Percentiles rank a stretch among this genome's conserved stretches.
Evolutionary conservation across 2,113 vertebrate species (phyloP).

Genomic region (Lophochroa leadbeateri): DNA sequence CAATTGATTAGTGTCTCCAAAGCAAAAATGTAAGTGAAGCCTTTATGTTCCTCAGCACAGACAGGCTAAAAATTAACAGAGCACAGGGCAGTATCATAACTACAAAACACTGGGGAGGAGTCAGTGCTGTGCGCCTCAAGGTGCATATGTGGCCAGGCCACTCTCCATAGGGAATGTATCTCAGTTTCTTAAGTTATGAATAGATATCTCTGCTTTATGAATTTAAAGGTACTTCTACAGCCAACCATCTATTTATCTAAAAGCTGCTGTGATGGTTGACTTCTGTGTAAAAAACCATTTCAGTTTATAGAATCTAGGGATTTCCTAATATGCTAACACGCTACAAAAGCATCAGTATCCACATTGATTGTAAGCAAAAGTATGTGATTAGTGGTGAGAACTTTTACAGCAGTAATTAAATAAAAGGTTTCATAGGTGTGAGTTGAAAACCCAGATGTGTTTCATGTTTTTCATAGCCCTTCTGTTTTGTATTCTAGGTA

Average conservation of each 20-base stretch:
- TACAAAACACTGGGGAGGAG: neutral
- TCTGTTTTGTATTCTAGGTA: constrained; percentile 67
- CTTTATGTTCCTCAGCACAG: neutral
- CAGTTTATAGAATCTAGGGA: neutral
- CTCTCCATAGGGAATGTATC: neutral
- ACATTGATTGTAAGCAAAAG: neutral
- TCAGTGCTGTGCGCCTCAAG: neutral
- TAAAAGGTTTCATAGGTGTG: neutral
- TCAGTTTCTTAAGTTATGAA: neutral
- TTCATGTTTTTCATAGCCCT: neutral
- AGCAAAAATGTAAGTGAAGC: neutral
- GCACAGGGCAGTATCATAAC: neutral
- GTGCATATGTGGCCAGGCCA: neutral
- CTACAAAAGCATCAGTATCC: neutral
- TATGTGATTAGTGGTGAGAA: neutral
- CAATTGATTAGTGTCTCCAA: neutral
- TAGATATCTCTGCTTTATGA: neutral
- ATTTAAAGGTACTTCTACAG: neutral
- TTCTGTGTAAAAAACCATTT: neutral
- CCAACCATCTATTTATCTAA: neutral
- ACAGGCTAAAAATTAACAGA: neutral
- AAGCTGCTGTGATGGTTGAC: neutral
- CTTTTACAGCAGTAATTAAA: neutral
- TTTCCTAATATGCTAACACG: neutral
- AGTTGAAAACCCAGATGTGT: neutral